phyloP scores from a whole-genome alignment of 92 coral and sea anemone species.

The Bergia sp. region DNA sequence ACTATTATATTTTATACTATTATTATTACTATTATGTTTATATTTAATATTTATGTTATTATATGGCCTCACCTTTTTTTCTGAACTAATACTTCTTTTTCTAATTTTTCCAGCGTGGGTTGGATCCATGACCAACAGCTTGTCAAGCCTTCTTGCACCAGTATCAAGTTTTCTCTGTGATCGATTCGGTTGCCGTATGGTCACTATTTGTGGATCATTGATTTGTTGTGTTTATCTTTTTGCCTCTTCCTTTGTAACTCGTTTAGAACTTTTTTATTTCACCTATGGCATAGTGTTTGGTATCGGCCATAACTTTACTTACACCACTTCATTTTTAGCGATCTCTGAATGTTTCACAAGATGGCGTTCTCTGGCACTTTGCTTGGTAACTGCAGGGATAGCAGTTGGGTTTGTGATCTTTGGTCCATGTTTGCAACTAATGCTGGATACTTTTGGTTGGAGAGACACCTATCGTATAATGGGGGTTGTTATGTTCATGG shows the following conservation, averaged over 20 bases:
- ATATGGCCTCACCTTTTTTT: no score
- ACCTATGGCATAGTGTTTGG: conserved; percentile 14
- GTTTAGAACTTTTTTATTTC: conserved; percentile 21
- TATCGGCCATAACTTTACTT: not conserved
- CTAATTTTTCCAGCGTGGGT: conserved; percentile 39
- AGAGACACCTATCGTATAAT: not conserved
- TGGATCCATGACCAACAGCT: conserved; percentile 20
- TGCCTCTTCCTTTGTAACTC: conserved; percentile 36
- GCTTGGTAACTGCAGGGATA: not conserved
- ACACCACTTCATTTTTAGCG: not conserved
- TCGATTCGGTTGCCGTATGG: conserved; percentile 42
- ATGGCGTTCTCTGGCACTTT: conserved; percentile 3
- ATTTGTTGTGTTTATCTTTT: conserved; percentile 34
- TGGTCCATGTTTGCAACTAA: not conserved
- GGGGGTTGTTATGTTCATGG: not conserved
- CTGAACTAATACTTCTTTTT: no score
- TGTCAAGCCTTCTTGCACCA: conserved; percentile 24
- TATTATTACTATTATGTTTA: no score
- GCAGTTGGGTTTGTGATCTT: not conserved
- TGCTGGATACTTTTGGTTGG: conserved; percentile 6
- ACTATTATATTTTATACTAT: no score
- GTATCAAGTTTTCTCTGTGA: conserved; percentile 12
- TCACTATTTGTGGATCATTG: conserved; percentile 35
- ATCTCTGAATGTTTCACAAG: not conserved
- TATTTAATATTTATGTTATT: no score